Evolutionary conservation across 2,888 invertebrate genomes (phyloP).

Genomic region (Amphipyra berbera): DNA sequence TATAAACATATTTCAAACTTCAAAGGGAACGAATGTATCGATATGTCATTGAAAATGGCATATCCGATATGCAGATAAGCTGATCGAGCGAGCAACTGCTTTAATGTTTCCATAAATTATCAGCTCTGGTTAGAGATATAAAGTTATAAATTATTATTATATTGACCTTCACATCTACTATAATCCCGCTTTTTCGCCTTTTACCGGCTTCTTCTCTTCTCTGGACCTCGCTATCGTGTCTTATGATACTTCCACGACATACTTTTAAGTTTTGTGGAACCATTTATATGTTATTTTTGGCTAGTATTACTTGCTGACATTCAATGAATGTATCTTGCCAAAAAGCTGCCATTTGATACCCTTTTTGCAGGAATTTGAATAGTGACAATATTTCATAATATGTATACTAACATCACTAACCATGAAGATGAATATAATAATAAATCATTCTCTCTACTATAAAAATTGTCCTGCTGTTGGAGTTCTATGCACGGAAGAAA

Average conservation of each 20-base stretch:
- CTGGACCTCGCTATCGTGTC: background rate
- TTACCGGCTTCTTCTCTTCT: too few relatives aligned
- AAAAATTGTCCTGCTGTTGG: too few relatives aligned
- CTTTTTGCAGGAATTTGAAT: background rate
- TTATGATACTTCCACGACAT: background rate
- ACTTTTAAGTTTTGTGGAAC: slow-evolving; percentile 13
- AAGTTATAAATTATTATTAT: background rate
- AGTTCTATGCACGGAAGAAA: too few relatives aligned
- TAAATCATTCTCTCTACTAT: too few relatives aligned
- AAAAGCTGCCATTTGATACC: slow-evolving; percentile 16
- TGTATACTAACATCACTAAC: slow-evolving; percentile 13
- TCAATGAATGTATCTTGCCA: slow-evolving; percentile 24
- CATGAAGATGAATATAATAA: background rate
- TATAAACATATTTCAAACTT: slow-evolving; percentile 57
- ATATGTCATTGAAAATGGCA: slow-evolving; percentile 45
- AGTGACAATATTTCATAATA: slow-evolving; percentile 4
- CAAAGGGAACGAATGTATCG: slow-evolving; percentile 55
- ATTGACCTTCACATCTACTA: background rate
- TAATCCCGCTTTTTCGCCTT: background rate
- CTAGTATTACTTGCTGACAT: slow-evolving; percentile 15
- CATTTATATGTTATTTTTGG: slow-evolving; percentile 30
- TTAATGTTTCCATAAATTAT: slow-evolving; percentile 16
- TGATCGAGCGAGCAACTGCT: slow-evolving; percentile 20
- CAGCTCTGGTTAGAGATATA: background rate
- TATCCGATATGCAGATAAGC: slow-evolving; percentile 39